Conservation (phyloP, 2,797 vertebrate genomes). For the Myotis pilosus region DNA sequence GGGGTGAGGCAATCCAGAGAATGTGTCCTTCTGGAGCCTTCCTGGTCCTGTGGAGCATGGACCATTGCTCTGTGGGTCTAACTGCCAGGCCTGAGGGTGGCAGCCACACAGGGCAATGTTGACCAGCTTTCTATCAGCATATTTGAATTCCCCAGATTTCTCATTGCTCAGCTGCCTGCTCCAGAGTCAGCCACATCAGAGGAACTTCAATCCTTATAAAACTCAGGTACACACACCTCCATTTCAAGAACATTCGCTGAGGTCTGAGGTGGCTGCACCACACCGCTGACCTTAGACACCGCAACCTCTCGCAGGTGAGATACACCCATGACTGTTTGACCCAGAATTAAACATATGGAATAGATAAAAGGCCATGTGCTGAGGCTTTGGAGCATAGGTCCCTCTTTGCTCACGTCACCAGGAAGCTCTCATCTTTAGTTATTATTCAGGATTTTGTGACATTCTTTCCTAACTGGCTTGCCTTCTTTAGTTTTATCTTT, state of each 20-base stretch:
- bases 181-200: neutral
- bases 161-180: neutral
- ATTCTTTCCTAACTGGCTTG: neutral
- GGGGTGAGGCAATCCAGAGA: too few species aligned
- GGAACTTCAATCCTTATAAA: neutral
- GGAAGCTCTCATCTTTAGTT: neutral
- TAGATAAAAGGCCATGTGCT: neutral
- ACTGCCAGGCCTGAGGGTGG: neutral
- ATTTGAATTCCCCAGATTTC: neutral
- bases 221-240: neutral
- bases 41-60: neutral
- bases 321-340: neutral
- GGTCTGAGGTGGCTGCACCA: neutral
- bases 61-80: neutral
- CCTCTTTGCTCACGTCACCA: neutral
- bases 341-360: too few species aligned
- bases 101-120: neutral
- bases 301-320: neutral
- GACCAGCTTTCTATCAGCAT: neutral
- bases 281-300: neutral
- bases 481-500: neutral
- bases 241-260: neutral
- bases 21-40: neutral
- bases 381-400: neutral
- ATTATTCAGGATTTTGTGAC: neutral